These are phyloP conservation scores for Wasmannia auropunctata DNA, from an alignment of 1,140 invertebrate genomes.

Conservation along the genomic window DNA sequence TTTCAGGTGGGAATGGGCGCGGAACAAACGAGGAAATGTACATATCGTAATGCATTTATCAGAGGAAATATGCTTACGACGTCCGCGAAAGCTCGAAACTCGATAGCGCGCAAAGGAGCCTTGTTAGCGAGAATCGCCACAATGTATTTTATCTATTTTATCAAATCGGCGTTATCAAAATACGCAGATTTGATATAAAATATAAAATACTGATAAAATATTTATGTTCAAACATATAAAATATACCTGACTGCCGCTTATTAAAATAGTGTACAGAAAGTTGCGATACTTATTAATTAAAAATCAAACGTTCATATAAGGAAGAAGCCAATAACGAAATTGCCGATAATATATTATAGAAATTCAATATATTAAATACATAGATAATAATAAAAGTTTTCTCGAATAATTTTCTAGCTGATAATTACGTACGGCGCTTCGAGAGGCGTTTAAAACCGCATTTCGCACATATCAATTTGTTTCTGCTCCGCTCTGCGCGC, in stretches of 20 bases:
- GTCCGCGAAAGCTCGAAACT: conserved; percentile 1
- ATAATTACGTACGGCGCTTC: background rate
- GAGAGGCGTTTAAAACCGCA: background rate
- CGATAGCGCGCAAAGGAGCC: background rate
- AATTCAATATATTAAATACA: background rate
- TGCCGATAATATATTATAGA: background rate
- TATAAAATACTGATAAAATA: no score
- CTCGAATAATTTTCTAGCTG: background rate
- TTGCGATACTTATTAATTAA: background rate
- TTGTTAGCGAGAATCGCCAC: background rate
- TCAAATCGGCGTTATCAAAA: no score
- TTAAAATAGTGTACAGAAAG: background rate
- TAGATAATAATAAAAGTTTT: background rate
- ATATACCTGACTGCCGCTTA: background rate
- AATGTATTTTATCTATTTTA: background rate
- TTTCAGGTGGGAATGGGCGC: conserved; percentile 23
- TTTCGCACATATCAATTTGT: conserved; percentile 5
- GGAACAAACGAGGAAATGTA: conserved; percentile 42
- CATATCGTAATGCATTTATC: conserved; percentile 43
- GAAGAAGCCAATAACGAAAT: background rate
- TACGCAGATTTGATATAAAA: no score
- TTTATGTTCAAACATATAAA: no score
- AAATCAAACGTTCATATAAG: background rate
- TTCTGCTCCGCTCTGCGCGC: background rate
- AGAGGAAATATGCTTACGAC: conserved; percentile 19